Evolutionary conservation across 2,797 vertebrate genomes (phyloP).

Genomic region (Cirrhinus molitorella): DNA sequence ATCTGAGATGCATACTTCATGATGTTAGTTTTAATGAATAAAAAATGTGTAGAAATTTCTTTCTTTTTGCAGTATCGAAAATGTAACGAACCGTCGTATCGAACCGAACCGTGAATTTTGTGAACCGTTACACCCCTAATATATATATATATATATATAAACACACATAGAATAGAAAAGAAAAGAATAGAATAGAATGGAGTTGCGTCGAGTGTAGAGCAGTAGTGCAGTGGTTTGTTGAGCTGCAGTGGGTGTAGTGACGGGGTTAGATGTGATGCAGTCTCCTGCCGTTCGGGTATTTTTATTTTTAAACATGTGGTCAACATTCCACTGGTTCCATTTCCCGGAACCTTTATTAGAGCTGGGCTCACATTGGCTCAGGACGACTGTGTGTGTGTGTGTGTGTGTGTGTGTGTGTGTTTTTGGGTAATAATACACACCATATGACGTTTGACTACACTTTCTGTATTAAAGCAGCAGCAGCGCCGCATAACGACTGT

Average conservation of each 20-base stretch:
- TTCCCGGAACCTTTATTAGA: conserved; percentile 85
- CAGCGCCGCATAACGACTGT: not conserved
- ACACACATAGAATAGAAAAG: not conserved
- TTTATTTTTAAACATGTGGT: conserved; percentile 86
- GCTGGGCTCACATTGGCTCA: conserved; percentile 77
- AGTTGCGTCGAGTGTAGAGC: not conserved
- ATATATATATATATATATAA: too few species aligned
- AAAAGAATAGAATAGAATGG: not conserved
- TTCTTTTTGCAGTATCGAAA: too few species aligned
- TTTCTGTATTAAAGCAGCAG: conserved; percentile 36
- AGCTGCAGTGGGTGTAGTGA: not conserved
- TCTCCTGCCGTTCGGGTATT: conserved; percentile 82
- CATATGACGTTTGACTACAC: conserved; percentile 51
- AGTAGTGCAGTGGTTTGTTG: not conserved
- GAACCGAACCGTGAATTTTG: too few species aligned
- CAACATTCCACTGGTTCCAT: conserved; percentile 81
- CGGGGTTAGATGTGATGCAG: conserved; percentile 61
- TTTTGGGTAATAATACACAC: conserved; percentile 52
- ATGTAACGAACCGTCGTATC: too few species aligned
- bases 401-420: conserved; percentile 32
- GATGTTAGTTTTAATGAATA: too few species aligned
- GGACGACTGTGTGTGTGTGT: conserved; percentile 39
- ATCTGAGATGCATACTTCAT: too few species aligned
- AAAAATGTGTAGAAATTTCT: too few species aligned
- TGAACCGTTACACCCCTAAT: too few species aligned